Evolutionary conservation across 2,888 invertebrate genomes (phyloP), one percentile per base, ranked within the genome.

Genomic region (Drosophila kambysellisi): DNA sequence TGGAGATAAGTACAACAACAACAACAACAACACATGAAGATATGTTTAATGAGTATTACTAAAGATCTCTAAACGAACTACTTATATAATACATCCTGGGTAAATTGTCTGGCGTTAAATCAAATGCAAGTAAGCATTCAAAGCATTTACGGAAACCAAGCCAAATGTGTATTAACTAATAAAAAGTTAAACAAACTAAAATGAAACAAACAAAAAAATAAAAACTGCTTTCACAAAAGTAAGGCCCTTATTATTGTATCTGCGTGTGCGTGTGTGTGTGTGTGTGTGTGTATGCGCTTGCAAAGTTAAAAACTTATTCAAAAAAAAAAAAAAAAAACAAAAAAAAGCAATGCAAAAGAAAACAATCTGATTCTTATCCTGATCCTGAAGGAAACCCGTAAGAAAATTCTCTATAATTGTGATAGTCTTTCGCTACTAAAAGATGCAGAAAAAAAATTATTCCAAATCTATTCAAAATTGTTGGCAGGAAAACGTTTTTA

Each of bases 391-490:
- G 50, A 66, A 77, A 53, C 54, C 70, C 63, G 25, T 68, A 75
- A 59, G 58, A 83, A 90, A 87, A 71, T 79, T 87, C 82, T 69
- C 11, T 37, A 71, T 81, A 89, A 83, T 78, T 85, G 85, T 85
- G 85, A 85, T 85, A 85, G 83, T 77, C 74, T 77, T 85, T 84
- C 82, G 75, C 69, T 85, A 74, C 71, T 65, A 61, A 71, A 46
- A 69, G 59, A 74, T 65, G 33, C 32, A 39, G 62, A 25, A 25
- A 25, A 25, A 60, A 50, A 60, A 46, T 39, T 65, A 54, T 37
- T 46, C 33, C 58, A 75, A 70, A 61, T 58, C 52, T 64, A 65
- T 57, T 39, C 25, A 51, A 74, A 37, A 52, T 51, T 63, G 39
- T 66, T 62, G 35, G 54, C 58, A 46, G 29, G 58, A 54, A 62